These are phyloP conservation scores for Drepana arcuata DNA, from an alignment of 1,140 invertebrate species.

Conservation along the genomic window DNA sequence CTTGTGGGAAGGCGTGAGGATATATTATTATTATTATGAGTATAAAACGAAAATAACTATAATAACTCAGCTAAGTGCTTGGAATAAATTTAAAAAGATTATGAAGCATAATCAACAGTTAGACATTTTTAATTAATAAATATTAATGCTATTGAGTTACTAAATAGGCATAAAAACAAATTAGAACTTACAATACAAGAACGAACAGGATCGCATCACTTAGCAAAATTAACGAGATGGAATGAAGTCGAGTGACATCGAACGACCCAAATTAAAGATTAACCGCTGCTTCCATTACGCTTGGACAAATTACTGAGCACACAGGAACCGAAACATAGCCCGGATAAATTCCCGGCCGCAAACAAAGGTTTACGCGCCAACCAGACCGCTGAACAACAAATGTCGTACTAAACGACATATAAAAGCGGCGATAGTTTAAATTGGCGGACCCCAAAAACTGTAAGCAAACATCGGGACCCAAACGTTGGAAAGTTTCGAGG, in stretches of 20 bases:
- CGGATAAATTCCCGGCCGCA: constrained; percentile 39
- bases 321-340: constrained; percentile 36
- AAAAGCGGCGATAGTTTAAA: constrained; percentile 66
- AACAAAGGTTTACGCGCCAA: constrained; percentile 38
- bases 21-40: no score
- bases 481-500: constrained; percentile 46
- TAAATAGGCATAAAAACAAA: no score
- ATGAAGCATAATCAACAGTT: no score
- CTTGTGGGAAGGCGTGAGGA: no score
- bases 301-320: constrained; percentile 48
- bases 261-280: constrained; percentile 55
- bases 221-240: constrained; percentile 28
- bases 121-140: no score
- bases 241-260: constrained; percentile 31
- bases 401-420: constrained; percentile 62
- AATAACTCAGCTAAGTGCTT: no score
- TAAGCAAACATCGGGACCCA: constrained; percentile 55
- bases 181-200: constrained; percentile 6
- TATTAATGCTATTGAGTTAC: no score
- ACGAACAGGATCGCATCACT: constrained; percentile 17
- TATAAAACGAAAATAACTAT: no score
- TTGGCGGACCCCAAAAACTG: constrained; percentile 58
- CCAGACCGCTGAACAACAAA: constrained; percentile 43
- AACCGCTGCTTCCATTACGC: constrained; percentile 44
- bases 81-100: no score